phyloP scores from a whole-genome alignment of 1,140 invertebrate genomes.

The Solenopsis fugax region DNA sequence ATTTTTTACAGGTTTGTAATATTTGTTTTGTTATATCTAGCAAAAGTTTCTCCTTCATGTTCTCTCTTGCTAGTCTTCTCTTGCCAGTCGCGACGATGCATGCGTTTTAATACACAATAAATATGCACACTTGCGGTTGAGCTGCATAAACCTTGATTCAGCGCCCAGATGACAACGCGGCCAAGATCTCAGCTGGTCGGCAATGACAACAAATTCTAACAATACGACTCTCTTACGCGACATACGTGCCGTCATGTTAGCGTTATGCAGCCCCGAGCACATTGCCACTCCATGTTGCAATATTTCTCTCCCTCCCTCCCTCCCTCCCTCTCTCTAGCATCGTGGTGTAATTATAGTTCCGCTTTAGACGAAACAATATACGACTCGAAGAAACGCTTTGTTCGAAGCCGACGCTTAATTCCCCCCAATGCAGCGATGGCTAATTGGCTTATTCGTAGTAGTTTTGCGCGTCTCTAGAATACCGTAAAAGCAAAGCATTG shows the following conservation, averaged over 20 bases:
- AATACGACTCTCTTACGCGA: constrained; percentile 6
- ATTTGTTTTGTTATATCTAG: not conserved
- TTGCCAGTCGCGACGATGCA: not conserved
- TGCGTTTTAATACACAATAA: constrained; percentile 21
- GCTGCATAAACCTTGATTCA: constrained; percentile 28
- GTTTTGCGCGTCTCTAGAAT: not conserved
- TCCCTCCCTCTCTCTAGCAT: not conserved
- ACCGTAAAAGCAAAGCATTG: not conserved
- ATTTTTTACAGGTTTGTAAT: constrained; percentile 29
- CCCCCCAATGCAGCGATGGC: not conserved
- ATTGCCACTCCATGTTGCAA: not conserved
- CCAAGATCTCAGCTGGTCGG: constrained; percentile 6
- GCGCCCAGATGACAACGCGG: constrained; percentile 19
- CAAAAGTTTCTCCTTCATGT: not conserved
- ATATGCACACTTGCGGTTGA: not conserved
- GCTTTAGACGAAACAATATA: constrained; percentile 14
- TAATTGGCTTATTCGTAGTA: constrained; percentile 21
- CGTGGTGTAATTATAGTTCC: constrained; percentile 45
- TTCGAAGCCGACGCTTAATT: not conserved
- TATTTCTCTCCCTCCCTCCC: not conserved
- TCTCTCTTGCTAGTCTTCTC: not conserved
- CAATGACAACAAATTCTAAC: constrained; percentile 31
- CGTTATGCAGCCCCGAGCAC: constrained; percentile 32
- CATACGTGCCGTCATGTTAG: constrained; percentile 11
- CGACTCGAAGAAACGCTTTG: constrained; percentile 14